Conservation (phyloP, 2,113 vertebrate genomes). For the Coptodon rendalli region DNA sequence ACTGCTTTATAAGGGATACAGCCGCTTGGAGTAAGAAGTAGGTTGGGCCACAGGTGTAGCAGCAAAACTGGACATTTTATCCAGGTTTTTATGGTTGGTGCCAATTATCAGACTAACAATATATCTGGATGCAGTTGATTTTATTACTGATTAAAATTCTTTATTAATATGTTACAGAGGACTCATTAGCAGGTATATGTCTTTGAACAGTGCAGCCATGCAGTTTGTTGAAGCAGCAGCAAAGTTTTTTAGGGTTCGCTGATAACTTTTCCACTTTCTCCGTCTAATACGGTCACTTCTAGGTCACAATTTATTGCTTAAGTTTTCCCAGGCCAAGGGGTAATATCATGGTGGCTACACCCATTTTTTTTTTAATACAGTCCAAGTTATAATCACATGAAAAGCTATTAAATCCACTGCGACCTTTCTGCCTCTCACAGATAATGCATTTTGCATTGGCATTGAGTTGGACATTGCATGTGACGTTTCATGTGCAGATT, state of each 20-base stretch:
- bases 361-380: background rate
- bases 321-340: accelerated
- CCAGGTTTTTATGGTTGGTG: background rate
- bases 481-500: background rate
- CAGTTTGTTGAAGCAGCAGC: background rate
- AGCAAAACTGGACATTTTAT: background rate
- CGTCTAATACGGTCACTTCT: accelerated
- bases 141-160: background rate
- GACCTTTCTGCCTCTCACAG: background rate
- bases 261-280: background rate
- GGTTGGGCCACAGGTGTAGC: background rate
- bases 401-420: background rate
- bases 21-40: background rate
- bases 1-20: too few relatives aligned
- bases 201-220: accelerated
- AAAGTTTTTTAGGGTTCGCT: background rate
- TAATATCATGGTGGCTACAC: background rate
- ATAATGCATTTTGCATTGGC: background rate
- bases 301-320: background rate
- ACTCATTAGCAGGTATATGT: background rate
- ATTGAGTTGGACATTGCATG: background rate
- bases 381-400: background rate
- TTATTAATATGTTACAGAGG: background rate
- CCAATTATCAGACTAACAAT: background rate
- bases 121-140: background rate